These are phyloP conservation scores for Iphiclides podalirius DNA, from an alignment of 2,888 invertebrate genomes.

Conservation along the genomic window DNA sequence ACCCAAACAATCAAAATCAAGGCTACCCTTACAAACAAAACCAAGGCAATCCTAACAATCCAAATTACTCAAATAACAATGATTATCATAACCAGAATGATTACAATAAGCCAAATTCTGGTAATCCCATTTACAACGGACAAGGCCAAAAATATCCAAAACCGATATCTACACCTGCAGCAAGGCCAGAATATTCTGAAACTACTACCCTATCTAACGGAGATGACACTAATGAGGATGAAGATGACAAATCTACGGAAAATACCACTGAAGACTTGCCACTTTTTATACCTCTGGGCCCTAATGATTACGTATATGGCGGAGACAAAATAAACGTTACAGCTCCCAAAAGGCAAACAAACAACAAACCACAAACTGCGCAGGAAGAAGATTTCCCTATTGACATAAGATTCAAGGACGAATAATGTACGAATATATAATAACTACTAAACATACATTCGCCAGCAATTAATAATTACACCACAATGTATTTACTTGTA, in stretches of 20 bases:
- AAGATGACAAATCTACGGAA: slow-evolving; percentile 23
- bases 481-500: no score
- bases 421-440: slow-evolving; percentile 26
- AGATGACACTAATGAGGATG: slow-evolving; percentile 21
- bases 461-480: no score
- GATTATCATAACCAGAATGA: slow-evolving; percentile 30
- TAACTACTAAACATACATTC: no score
- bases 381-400: slow-evolving; percentile 52
- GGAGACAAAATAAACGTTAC: slow-evolving; percentile 49
- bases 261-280: slow-evolving; percentile 40
- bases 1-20: slow-evolving; percentile 17
- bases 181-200: background rate
- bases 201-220: background rate
- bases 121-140: slow-evolving; percentile 5
- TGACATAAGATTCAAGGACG: slow-evolving; percentile 55
- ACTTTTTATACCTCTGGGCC: slow-evolving; percentile 53
- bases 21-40: slow-evolving; percentile 19
- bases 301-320: slow-evolving; percentile 48
- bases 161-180: background rate
- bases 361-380: slow-evolving; percentile 36
- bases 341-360: slow-evolving; percentile 58
- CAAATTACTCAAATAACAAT: slow-evolving; percentile 26
- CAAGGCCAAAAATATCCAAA: slow-evolving; percentile 1
- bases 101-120: slow-evolving; percentile 13
- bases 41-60: slow-evolving; percentile 16